Percentiles rank a stretch among this genome's conserved stretches.
These are phyloP conservation scores for Betta splendens DNA, from an alignment of 2,797 vertebrate genomes.

Conservation along the genomic window DNA sequence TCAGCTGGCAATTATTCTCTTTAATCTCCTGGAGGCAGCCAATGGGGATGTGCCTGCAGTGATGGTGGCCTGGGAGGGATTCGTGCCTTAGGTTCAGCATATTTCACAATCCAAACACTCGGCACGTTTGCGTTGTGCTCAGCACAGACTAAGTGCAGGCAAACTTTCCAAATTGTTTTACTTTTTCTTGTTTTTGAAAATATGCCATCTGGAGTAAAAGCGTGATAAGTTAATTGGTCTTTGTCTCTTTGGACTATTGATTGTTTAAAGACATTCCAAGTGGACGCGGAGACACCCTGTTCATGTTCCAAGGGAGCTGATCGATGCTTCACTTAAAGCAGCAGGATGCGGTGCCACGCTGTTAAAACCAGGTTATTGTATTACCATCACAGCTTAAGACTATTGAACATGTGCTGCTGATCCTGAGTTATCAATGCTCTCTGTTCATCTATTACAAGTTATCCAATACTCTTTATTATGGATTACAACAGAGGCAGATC, in stretches of 20 bases:
- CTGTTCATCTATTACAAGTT: conserved; percentile 24
- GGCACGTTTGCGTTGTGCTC: conserved; percentile 79
- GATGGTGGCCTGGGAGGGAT: conserved; percentile 74
- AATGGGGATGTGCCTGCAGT: conserved; percentile 79
- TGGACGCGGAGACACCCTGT: conserved; percentile 48
- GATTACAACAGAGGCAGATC: conserved; percentile 26
- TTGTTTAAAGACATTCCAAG: conserved; percentile 41
- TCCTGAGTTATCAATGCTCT: conserved; percentile 25
- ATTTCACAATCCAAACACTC: conserved; percentile 76
- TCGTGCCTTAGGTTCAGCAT: conserved; percentile 64
- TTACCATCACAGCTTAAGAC: conserved; percentile 23
- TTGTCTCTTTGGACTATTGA: conserved; percentile 50
- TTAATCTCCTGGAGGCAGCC: conserved; percentile 86
- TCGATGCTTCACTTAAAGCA: conserved; percentile 57
- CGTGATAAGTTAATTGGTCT: conserved; percentile 41
- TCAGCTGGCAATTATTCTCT: conserved; percentile 86
- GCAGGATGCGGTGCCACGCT: conserved; percentile 21
- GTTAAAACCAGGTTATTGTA: conserved; percentile 34
- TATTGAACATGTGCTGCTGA: conserved; percentile 10
- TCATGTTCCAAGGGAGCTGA: conserved; percentile 53
- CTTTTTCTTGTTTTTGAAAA: conserved; percentile 55
- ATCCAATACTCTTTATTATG: conserved; percentile 16
- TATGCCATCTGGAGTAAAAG: conserved; percentile 43
- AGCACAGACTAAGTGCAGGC: conserved; percentile 70
- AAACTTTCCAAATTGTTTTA: conserved; percentile 66